phyloP scores from a whole-genome alignment of 2,797 vertebrate species.

The Heliangelus exortis region DNA sequence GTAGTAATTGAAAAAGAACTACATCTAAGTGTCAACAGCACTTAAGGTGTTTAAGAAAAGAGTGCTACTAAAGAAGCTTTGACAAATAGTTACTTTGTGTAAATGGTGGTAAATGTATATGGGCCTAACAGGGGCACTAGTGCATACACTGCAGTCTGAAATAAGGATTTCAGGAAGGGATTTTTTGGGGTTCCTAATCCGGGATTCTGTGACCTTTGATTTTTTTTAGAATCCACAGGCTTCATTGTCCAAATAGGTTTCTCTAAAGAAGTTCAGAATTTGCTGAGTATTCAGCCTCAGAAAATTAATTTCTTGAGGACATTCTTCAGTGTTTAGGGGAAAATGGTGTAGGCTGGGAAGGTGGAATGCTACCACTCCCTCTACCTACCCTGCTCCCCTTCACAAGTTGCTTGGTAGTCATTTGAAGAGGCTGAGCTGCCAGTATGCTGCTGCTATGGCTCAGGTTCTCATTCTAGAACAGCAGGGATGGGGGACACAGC shows the following conservation, averaged over 20 bases:
- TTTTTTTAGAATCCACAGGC: neutral
- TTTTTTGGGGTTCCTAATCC: neutral
- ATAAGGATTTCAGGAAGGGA: neutral
- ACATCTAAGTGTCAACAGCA: neutral
- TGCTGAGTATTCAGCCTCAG: neutral
- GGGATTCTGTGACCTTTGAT: neutral
- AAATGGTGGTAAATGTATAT: neutral
- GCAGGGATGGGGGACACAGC: neutral
- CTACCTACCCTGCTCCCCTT: neutral
- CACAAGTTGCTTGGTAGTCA: neutral
- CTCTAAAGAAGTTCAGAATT: neutral
- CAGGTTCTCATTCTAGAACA: constrained; percentile 25
- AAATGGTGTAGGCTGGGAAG: neutral
- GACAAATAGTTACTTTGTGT: neutral
- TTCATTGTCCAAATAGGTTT: neutral
- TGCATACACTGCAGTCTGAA: neutral
- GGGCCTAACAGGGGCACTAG: accelerated
- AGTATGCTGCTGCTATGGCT: neutral
- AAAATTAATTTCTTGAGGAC: neutral
- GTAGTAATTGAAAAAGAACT: neutral
- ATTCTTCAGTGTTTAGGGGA: neutral
- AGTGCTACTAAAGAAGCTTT: neutral
- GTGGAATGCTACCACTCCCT: neutral
- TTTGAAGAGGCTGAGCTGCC: neutral
- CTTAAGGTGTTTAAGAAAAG: neutral